These are phyloP conservation scores for Alloplasta piceator DNA, from an alignment of 2,888 invertebrate genomes.

Conservation along the genomic window DNA sequence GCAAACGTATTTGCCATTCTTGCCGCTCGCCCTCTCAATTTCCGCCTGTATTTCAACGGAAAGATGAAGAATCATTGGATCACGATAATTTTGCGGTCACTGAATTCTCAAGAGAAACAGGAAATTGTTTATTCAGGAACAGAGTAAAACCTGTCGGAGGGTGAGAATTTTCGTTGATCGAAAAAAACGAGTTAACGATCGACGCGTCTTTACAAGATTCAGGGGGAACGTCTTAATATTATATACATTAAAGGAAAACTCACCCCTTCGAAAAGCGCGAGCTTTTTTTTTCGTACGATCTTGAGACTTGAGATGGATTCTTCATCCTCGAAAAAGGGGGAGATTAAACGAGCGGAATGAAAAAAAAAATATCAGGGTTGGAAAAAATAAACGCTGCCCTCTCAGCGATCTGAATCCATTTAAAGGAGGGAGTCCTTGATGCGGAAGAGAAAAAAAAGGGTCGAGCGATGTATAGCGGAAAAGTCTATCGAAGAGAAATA, in stretches of 20 bases:
- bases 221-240: too few relatives aligned
- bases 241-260: too few relatives aligned
- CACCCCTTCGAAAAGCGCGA: too few relatives aligned
- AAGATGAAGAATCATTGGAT: not conserved
- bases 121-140: constrained; percentile 29
- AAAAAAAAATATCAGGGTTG: constrained; percentile 43
- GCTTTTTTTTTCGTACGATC: too few relatives aligned
- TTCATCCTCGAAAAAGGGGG: constrained; percentile 16
- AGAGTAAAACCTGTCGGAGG: not conserved
- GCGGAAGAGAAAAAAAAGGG: not conserved
- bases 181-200: constrained; percentile 48
- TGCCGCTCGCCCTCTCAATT: not conserved
- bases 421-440: constrained; percentile 2
- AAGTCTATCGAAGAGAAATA: constrained; percentile 45
- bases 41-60: not conserved
- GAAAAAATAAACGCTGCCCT: constrained; percentile 14
- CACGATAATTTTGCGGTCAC: constrained; percentile 5
- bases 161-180: constrained; percentile 21
- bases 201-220: not conserved
- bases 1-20: not conserved
- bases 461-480: constrained; percentile 14
- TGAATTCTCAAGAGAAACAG: constrained; percentile 1
- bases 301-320: constrained; percentile 33
- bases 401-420: constrained; percentile 30
- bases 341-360: constrained; percentile 44